These are phyloP conservation scores for Metacarcinus magister DNA, from an alignment of 2,888 invertebrate genomes.

Conservation along the genomic window DNA sequence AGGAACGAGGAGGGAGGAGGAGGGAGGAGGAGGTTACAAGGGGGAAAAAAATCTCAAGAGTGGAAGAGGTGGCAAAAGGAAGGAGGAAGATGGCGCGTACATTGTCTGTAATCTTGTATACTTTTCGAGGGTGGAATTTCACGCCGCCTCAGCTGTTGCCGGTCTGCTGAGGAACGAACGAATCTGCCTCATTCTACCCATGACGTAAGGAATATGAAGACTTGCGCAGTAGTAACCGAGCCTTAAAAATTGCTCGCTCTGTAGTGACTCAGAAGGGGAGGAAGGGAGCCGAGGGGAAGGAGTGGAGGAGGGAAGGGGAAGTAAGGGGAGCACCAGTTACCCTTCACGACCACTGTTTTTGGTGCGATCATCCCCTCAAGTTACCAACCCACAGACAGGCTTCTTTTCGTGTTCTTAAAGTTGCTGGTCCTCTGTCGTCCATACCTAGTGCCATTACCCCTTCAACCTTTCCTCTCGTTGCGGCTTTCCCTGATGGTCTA, in stretches of 20 bases:
- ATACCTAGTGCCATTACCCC: neutral
- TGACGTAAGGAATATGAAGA: neutral
- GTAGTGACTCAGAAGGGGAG: neutral
- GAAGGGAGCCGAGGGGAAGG: neutral
- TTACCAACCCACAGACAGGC: neutral
- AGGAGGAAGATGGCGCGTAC: neutral
- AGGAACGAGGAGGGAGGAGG: neutral
- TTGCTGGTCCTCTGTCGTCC: neutral
- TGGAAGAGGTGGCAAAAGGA: neutral
- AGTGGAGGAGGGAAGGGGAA: neutral
- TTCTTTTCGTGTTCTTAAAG: neutral
- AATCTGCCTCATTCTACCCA: neutral
- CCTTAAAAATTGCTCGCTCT: neutral
- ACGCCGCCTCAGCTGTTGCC: constrained; percentile 11
- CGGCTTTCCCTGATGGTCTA: neutral
- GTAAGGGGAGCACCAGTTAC: neutral
- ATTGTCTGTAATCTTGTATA: neutral
- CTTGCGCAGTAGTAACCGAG: neutral
- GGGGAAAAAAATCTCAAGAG: neutral
- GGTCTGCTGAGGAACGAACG: neutral
- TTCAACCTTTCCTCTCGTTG: neutral
- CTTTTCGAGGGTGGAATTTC: neutral
- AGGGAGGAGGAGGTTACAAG: neutral
- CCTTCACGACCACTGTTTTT: neutral
- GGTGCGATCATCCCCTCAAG: neutral